A percentile compares a stretch with the other conserved stretches of the same genome.
These are phyloP conservation scores for Tribolium madens DNA, from an alignment of 1,140 invertebrate species.

Conservation along the genomic window DNA sequence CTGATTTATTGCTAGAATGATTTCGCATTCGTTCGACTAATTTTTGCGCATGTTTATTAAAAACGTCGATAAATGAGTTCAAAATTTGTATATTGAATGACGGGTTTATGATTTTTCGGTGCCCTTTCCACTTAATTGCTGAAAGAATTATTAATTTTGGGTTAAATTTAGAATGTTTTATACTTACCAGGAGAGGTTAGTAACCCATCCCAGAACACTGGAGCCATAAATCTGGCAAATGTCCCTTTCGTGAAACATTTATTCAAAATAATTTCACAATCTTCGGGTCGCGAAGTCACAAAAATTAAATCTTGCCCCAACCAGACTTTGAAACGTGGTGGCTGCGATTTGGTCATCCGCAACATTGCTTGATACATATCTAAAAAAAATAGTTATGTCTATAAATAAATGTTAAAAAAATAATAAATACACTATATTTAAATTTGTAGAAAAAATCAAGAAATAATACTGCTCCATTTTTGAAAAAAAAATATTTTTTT, in stretches of 20 bases:
- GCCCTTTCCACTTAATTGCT: neutral
- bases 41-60: neutral
- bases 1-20: neutral
- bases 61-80: neutral
- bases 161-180: neutral
- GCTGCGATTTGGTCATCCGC: neutral
- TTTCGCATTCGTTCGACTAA: neutral
- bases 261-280: neutral
- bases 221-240: neutral
- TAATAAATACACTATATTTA: no score
- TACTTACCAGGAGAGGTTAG: neutral
- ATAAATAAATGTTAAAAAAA: no score
- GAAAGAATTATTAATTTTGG: neutral
- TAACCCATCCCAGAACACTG: neutral
- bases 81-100: neutral
- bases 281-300: neutral
- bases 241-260: neutral
- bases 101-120: neutral
- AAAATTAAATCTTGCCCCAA: neutral
- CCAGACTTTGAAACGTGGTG: neutral
- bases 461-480: neutral
- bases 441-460: no score
- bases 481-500: no score
- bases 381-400: no score
- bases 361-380: neutral